Evolutionary conservation across 2,888 invertebrate species (phyloP).

Genomic region (Drosophila ezoana): DNA sequence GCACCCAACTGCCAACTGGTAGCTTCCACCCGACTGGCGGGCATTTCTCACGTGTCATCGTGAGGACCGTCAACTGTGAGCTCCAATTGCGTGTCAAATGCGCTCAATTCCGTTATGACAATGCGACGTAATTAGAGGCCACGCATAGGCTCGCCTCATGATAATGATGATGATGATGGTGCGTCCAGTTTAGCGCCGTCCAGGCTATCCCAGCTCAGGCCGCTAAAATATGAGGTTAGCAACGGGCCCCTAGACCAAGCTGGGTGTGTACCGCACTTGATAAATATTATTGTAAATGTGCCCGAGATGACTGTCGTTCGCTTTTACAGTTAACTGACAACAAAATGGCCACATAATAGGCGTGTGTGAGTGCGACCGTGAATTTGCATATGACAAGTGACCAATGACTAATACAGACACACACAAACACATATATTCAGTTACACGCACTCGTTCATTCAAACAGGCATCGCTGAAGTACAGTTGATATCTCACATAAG

Average conservation of each 20-base stretch:
- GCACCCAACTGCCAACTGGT: constrained; percentile 29
- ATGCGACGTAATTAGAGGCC: constrained; percentile 78
- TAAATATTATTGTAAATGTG: constrained; percentile 76
- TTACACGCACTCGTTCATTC: background rate
- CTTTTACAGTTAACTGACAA: constrained; percentile 35
- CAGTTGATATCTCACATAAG: background rate
- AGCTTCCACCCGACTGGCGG: constrained; percentile 15
- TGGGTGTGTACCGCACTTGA: constrained; percentile 76
- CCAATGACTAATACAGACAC: constrained; percentile 26
- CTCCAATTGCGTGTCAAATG: constrained; percentile 80
- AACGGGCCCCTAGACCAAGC: constrained; percentile 20
- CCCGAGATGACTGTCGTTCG: constrained; percentile 42
- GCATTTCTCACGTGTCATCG: constrained; percentile 79
- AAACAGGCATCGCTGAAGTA: background rate
- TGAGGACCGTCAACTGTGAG: constrained; percentile 48
- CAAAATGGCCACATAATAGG: constrained; percentile 18
- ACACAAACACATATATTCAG: background rate
- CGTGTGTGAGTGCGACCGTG: background rate
- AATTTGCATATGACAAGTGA: constrained; percentile 47
- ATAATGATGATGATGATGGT: constrained; percentile 36
- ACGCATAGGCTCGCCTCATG: constrained; percentile 71
- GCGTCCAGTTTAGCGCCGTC: constrained; percentile 18
- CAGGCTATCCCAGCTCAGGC: constrained; percentile 34
- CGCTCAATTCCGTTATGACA: constrained; percentile 80
- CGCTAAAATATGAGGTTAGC: constrained; percentile 61